phyloP scores from a whole-genome alignment of 2,797 vertebrate genomes.

The Bufotes viridis region DNA sequence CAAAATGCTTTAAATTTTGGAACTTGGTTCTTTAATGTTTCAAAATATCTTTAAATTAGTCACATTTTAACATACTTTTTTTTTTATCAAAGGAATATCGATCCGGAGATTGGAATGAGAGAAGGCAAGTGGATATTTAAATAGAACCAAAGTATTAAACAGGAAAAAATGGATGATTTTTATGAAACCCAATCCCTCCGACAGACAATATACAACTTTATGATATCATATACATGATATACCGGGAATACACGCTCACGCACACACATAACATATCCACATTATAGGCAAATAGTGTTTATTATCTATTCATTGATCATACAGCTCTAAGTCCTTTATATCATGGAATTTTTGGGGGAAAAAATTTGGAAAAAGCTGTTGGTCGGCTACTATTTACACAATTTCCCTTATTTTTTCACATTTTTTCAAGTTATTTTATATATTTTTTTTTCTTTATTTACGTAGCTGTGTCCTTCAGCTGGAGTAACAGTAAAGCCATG shows the following conservation, averaged over 20 bases:
- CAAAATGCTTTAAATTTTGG: not conserved
- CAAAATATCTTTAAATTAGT: not conserved
- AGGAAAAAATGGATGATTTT: too few species aligned
- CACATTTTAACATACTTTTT: not conserved
- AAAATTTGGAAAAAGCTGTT: not conserved
- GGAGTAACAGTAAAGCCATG: not conserved
- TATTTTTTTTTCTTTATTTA: not conserved
- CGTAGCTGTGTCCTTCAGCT: not conserved
- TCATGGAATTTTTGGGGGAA: not conserved
- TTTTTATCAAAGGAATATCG: not conserved
- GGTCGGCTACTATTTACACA: not conserved
- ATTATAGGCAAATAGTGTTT: constrained; percentile 7
- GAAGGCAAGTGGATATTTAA: not conserved
- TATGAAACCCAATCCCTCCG: not conserved
- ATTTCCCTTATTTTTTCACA: not conserved
- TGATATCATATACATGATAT: not conserved
- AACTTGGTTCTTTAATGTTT: constrained; percentile 7
- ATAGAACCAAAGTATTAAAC: not conserved
- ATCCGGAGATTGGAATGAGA: not conserved
- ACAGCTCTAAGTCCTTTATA: not conserved
- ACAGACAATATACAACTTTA: not conserved
- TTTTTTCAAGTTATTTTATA: not conserved
- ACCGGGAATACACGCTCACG: not conserved
- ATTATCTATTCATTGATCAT: constrained; percentile 3
- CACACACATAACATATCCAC: not conserved